These are phyloP conservation scores for Lordiphosa stackelbergi DNA, from an alignment of 1,140 invertebrate genomes.

Conservation along the genomic window DNA sequence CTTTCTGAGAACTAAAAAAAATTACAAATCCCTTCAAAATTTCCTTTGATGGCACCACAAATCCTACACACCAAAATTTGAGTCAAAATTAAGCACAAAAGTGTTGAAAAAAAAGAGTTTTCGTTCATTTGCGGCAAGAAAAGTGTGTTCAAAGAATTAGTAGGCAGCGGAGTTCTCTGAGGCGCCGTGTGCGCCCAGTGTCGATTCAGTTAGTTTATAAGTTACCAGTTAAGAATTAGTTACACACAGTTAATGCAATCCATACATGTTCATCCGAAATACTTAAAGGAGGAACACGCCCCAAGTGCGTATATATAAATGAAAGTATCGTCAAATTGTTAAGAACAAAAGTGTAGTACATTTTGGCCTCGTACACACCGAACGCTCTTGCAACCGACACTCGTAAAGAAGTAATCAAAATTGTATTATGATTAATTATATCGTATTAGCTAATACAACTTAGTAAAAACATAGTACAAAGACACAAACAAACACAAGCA, in stretches of 20 bases:
- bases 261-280: conserved; percentile 11
- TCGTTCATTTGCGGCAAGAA: conserved; percentile 1
- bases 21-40: conserved; percentile 11
- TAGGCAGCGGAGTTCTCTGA: conserved; percentile 2
- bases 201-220: conserved; percentile 6
- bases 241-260: conserved; percentile 3
- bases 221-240: conserved; percentile 2
- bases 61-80: conserved; percentile 6
- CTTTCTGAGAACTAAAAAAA: no score
- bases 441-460: no score
- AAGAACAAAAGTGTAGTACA: conserved; percentile 2
- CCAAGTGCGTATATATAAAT: conserved; percentile 4
- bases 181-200: no score
- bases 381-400: conserved; percentile 1
- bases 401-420: conserved; percentile 21
- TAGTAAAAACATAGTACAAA: conserved; percentile 8
- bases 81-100: conserved; percentile 18
- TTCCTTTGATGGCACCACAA: conserved; percentile 1
- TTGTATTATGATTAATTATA: no score
- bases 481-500: conserved; percentile 5
- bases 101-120: conserved; percentile 1
- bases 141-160: conserved; percentile 14
- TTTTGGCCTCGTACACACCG: background rate
- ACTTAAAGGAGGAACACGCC: background rate
- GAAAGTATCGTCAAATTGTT: background rate